Base-by-base conservation (phyloP, 2,888 invertebrate species). In the Melanostoma mellinum region DNA sequence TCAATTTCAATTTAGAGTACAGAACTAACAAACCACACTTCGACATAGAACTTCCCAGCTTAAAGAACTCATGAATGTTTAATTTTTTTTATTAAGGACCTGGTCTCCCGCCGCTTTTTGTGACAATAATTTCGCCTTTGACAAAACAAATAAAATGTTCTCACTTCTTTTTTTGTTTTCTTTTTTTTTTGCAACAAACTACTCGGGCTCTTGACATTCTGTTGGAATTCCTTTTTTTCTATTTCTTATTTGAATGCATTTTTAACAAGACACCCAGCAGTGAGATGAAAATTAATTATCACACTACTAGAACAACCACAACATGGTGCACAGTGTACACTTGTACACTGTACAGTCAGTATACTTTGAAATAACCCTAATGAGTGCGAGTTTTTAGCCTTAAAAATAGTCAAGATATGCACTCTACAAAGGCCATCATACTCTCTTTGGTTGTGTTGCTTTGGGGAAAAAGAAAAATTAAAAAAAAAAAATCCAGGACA, bases 251-350 rank as follows among this genome's bases (percentile, higher is more conserved):
- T 60, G 65, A 78, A 73, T 73, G 73, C 78, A 78, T 73, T 78
- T 72, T 73, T 65, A 78, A 67, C 72, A 52, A 78, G 65, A 55
- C 67, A 78, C 52, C 65, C 40, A 53, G 58, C 40, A 46, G 20
- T 67, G 67, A 67, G 67, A 73, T 73, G 78, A 67, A 78, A 78
- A 73, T 78, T 65, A 73, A 78, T 78, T 78, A 67, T 73, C 60
- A 40, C 72, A 67, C 78, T 60, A 71, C 71, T 42, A 76, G 30
- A 61, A 55, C 61, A 53, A 60, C 58, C 53, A 67, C 60, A 60
- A 58, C 77, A 33, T 38, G 33, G 8, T 44, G 33, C 10, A 32
- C 40, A 10, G 20, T 20, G 20, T 20, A 20, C 20, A 20, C 20
- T 20, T 20, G 20, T 36, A 48, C 42, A 68, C 1, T 20, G 20